Base-by-base conservation (phyloP, 2,113 vertebrate genomes). In the Pangasianodon gigas region DNA sequence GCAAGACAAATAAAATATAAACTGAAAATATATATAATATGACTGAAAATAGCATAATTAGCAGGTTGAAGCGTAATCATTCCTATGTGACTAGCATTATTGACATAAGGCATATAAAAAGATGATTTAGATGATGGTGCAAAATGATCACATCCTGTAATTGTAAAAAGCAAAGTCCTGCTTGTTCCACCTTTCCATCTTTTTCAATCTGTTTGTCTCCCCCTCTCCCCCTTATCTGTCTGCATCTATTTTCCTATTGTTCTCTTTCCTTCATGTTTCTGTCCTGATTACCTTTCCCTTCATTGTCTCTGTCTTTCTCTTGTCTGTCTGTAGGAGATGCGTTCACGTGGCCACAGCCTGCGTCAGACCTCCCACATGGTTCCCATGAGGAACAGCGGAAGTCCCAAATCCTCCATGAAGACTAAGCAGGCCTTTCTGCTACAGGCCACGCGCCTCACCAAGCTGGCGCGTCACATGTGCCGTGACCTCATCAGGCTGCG, bases 401-500 rank as follows among this genome's bases (percentile, higher is more conserved):
- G 97, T 88, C 98, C 98, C n/a, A 98, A 98, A 93, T 99, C 98
- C 14, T 96, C 97, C 19, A 98, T 98, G 97, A 99, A 98, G 96
- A 98, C 98, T 32, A 98, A 97, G 93, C 98, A 98, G 92, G 97
- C 98, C 60, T 99, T 99, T 96, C 97, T 99, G 84, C 97, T 99
- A 77, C 98, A 98, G 95, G 98, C 98, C 87, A 98, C 98, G 0
- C 98, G 97, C 90, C 97, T 98, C 96, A 99, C 98, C 96, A 98
- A 98, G 95, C 95, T 98, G 96, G 98, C 98, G 90, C 97, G 98
- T 91, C 98, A 98, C 96, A 98, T 99, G 97, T 99, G 98, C 97
- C 98, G 97, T 95, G 98, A 98, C 92, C 96, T 98, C 95, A 97
- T 99, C 93, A 97, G 96, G 95, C 97, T 99, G 97, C 97, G 97